Percentiles rank a stretch among this genome's conserved stretches.
Conservation (phyloP, 2,888 invertebrate species). For the Tenodera sinensis region DNA sequence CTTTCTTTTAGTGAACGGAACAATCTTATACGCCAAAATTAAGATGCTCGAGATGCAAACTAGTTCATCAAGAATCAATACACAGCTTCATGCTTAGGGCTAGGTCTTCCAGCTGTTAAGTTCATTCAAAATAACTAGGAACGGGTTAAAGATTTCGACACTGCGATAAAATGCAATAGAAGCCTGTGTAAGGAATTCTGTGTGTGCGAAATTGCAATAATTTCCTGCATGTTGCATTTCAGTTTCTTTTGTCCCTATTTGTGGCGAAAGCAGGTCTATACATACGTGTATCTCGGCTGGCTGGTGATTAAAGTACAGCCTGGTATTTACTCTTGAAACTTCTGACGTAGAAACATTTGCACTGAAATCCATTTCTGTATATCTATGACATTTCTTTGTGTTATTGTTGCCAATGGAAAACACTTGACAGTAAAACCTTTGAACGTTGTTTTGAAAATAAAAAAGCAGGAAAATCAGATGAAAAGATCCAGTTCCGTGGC, state of each 20-base stretch:
- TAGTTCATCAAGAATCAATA: background rate
- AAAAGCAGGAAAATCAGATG: too few species aligned
- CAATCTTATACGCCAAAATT: background rate
- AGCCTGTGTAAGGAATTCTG: background rate
- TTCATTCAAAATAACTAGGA: background rate
- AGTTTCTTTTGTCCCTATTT: background rate
- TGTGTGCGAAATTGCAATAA: background rate
- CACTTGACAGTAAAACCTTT: too few species aligned
- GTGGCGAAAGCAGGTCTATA: background rate
- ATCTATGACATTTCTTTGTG: too few species aligned
- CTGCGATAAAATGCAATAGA: background rate
- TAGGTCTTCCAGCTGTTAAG: background rate
- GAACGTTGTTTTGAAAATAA: too few species aligned
- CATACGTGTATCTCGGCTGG: too few species aligned
- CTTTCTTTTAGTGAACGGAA: background rate
- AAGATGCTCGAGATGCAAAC: background rate
- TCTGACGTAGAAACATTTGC: too few species aligned
- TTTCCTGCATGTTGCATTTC: background rate
- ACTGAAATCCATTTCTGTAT: too few species aligned
- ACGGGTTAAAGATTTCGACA: background rate
- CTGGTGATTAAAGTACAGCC: too few species aligned
- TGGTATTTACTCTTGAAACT: too few species aligned
- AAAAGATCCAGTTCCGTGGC: too few species aligned
- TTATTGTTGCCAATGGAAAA: too few species aligned
- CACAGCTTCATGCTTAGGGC: background rate